Base-by-base conservation (phyloP, 2,888 invertebrate species). In the Agrotis ipsilon region DNA sequence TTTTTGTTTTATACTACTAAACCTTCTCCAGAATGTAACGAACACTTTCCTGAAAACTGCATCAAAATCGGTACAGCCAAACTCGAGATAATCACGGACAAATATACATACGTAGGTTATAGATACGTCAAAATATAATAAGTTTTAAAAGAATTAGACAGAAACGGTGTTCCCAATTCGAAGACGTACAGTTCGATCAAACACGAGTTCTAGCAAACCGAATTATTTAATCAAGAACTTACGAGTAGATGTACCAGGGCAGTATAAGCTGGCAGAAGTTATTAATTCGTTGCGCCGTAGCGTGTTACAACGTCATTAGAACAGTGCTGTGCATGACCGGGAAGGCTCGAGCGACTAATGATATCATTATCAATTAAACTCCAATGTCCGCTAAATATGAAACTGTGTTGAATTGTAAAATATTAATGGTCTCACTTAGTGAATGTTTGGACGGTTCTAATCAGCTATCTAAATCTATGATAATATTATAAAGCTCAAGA, bases 331-430 rank as follows among this genome's bases (percentile, higher is more conserved):
- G 84, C 86, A 85, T 78, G 76, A 74, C 84, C 76, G 70, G 86
- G 85, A 82, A 83, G 81, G 80, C 85, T 87, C 76, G 77, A 81
- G 77, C 85, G 78, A 72, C 86, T 89, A 88, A 86, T 87, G 85
- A 87, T 85, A 86, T 85, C 88, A 88, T 90, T 88, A 89, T 87
- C 87, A 90, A 90, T 90, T 88, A 89, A 87, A 81, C 68, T 81
- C 70, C 77, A 87, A 88, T 85, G 83, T 82, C 62, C 64, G 80
- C 76, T 85, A 86, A 86, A 82, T 82, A 75, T 72, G 61, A 80
- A 86, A 86, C 74, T 75, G 67, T 80, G 78, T 74, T 71, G 69
- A 83, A 76, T 79, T 81, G 75, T 78, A 66, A 79, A 77, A 80
- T 81, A 78, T 81, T 69, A 81, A 82, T 81, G 66, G 70, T 48